Evolutionary conservation across 2,888 invertebrate species (phyloP).

Genomic region (Adelognathus sp.): DNA sequence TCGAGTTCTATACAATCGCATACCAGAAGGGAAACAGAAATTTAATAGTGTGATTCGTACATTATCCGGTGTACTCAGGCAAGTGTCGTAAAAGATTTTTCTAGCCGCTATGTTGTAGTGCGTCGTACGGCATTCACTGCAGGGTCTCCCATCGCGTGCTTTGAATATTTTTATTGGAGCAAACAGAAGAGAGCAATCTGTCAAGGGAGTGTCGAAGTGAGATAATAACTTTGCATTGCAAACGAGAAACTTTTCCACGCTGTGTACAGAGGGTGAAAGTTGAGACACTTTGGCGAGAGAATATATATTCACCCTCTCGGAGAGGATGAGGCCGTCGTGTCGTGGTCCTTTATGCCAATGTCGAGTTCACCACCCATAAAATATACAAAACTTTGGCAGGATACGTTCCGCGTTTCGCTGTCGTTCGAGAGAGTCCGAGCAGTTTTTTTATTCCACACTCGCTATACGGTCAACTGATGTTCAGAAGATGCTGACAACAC

Average conservation of each 20-base stretch:
- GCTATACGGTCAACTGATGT: background rate
- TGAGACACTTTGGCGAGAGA: conserved; percentile 7
- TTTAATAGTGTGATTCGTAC: background rate
- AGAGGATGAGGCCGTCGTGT: conserved; percentile 19
- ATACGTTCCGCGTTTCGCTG: background rate
- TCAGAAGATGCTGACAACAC: background rate
- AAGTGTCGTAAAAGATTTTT: background rate
- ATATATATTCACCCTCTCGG: conserved; percentile 28
- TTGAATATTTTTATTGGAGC: background rate
- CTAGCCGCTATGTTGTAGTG: too few species aligned
- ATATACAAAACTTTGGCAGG: conserved; percentile 31
- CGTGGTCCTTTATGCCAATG: conserved; percentile 37
- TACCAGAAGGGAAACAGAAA: background rate
- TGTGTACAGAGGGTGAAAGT: background rate
- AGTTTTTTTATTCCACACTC: background rate
- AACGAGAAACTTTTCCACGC: conserved; percentile 23
- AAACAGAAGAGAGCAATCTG: conserved; percentile 17
- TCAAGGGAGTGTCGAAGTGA: conserved; percentile 18
- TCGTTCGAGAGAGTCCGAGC: background rate
- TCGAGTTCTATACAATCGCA: too few species aligned
- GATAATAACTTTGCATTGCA: conserved; percentile 49
- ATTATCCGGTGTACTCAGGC: background rate
- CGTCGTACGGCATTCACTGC: too few species aligned
- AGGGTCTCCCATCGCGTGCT: background rate
- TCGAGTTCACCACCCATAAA: conserved; percentile 12